Conservation (phyloP, 2,113 vertebrate genomes). For the Callipepla squamata region DNA sequence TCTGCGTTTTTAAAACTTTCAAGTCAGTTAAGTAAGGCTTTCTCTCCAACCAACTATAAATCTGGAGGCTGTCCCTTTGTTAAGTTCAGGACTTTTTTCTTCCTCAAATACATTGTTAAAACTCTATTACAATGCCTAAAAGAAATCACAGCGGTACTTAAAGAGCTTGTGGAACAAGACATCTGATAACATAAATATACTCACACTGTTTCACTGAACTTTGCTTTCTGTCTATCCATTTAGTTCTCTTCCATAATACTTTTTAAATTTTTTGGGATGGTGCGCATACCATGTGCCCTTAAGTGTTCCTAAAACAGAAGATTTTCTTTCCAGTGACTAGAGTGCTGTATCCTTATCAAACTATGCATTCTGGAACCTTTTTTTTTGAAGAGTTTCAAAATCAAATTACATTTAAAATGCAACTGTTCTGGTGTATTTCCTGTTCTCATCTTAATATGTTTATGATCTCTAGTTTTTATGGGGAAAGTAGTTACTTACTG, state of each 20-base stretch:
- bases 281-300: background rate
- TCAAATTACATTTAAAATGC: background rate
- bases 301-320: background rate
- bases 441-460: background rate
- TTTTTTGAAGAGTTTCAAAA: background rate
- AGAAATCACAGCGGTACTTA: background rate
- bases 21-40: background rate
- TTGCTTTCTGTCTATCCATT: background rate
- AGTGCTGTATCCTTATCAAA: background rate
- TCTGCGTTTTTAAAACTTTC: background rate
- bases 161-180: background rate
- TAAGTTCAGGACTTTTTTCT: background rate
- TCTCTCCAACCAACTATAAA: background rate
- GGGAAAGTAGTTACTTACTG: conserved; percentile 83
- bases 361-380: background rate
- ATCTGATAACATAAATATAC: background rate
- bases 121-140: background rate
- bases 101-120: background rate
- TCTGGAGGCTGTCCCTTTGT: background rate
- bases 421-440: background rate
- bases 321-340: background rate
- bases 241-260: background rate
- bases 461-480: background rate
- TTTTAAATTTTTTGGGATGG: background rate
- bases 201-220: background rate